Conservation (phyloP, 1,140 invertebrate genomes). For the Polypedilum vanderplanki region DNA sequence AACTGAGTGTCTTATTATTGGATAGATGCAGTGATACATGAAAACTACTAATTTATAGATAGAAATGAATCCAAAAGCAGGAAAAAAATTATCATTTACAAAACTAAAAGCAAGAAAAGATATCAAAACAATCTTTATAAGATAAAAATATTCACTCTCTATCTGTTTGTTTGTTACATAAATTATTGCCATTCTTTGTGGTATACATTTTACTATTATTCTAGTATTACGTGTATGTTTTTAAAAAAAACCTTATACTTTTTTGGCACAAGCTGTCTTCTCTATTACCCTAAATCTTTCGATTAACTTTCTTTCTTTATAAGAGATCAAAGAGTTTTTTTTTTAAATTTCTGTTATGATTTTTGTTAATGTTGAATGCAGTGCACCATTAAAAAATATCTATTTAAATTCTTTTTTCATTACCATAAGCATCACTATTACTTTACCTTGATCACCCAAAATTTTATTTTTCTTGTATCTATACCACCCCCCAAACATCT, state of each 20-base stretch:
- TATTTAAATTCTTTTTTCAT: background rate
- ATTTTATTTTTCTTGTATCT: background rate
- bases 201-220: background rate
- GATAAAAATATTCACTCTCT: no score
- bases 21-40: no score
- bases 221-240: background rate
- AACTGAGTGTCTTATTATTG: no score
- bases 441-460: background rate
- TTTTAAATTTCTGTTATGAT: background rate
- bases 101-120: no score
- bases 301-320: background rate
- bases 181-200: no score
- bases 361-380: constrained; percentile 5
- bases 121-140: no score
- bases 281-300: no score
- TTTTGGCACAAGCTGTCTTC: background rate
- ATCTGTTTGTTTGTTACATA: no score
- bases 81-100: no score
- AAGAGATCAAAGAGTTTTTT: background rate
- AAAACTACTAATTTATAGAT: no score
- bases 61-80: no score
- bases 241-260: background rate
- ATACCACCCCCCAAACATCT: background rate
- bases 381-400: background rate
- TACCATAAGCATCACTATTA: background rate